Evolutionary conservation across 2,797 vertebrate genomes (phyloP), one percentile per base, ranked within the genome.

Genomic region (Bradypodion ventrale): DNA sequence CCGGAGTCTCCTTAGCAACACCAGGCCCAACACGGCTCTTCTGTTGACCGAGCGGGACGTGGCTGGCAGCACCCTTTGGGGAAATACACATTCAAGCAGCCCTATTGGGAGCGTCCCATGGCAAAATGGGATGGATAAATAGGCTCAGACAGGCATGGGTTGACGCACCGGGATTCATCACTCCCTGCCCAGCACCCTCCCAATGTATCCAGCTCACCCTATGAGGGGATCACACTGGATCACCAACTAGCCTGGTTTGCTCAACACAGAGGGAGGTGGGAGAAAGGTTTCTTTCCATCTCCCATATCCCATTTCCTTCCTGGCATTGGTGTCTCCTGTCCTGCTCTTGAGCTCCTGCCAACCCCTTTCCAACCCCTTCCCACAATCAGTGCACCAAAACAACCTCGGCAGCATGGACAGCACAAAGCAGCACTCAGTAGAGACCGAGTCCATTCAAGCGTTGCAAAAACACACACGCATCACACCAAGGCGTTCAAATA

Each of bases 1-100:
- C 66, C 60, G 12, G 42, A 7, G 62, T 85, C 70, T 68, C 84
- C 83, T 46, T 65, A 75, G 84, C 37, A 59, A 85, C 70, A 16
- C 60, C 23, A 21, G 23, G 29, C 25, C 35, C 40, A 40, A 56
- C 13, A 68, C 46, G 83, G 27, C 70, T 59, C 1, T 27, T 59
- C 62, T 68, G 37, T 68, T 21, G 62, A 32, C 62, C 9, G 46
- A 80, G 72, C 37, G 62, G 72, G 84, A 68, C 13, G 15, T 23
- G 44, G 62, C 25, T 80, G 84, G 78, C 40, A 1, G 27, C 63
- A 15, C 68, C 83, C 63, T 35, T 85, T 37, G 32, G 1, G 4
- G n/a, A 83, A 37, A 65, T 37, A 27, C 68, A 2, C 9, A 6
- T 1, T 49, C 40, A 0, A 0, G 23, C 49, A 29, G 16, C n/a